Evolutionary conservation across 2,797 vertebrate species (phyloP).

Genomic region (Varecia variegata): DNA sequence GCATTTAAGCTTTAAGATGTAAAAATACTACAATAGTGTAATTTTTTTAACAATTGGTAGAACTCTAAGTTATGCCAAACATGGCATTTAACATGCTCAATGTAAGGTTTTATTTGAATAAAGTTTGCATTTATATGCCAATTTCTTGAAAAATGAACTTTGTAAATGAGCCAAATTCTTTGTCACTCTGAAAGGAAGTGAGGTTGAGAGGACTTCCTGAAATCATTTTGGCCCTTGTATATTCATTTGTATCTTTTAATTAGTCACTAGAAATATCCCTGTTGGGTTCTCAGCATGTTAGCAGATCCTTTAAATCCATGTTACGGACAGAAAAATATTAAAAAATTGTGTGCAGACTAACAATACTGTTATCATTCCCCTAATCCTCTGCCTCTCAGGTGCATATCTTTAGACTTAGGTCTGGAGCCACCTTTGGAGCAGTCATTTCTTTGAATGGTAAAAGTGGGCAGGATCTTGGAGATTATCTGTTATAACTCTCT

Average conservation of each 20-base stretch:
- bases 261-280: not conserved
- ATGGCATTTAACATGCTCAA: not conserved
- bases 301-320: not conserved
- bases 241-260: slow-evolving; percentile 9
- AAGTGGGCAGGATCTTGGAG: not conserved
- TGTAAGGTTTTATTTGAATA: not conserved
- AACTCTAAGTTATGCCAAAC: not conserved
- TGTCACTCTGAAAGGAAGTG: not conserved
- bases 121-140: not conserved
- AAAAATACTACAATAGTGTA: not conserved
- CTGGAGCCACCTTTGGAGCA: not conserved
- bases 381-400: not conserved
- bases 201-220: not conserved
- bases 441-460: not conserved
- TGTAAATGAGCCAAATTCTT: not conserved
- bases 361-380: not conserved
- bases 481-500: not conserved
- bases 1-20: not conserved
- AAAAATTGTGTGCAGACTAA: not conserved
- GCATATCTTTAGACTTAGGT: not conserved
- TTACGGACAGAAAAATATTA: not conserved
- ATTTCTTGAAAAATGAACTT: slow-evolving; percentile 26
- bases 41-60: not conserved
- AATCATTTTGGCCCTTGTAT: not conserved
- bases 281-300: not conserved